Percentiles rank a stretch among this genome's conserved stretches.
These are phyloP conservation scores for Nesometra sesokonis DNA, from an alignment of 35 echinoderm and acorn worm genomes.

Conservation along the genomic window DNA sequence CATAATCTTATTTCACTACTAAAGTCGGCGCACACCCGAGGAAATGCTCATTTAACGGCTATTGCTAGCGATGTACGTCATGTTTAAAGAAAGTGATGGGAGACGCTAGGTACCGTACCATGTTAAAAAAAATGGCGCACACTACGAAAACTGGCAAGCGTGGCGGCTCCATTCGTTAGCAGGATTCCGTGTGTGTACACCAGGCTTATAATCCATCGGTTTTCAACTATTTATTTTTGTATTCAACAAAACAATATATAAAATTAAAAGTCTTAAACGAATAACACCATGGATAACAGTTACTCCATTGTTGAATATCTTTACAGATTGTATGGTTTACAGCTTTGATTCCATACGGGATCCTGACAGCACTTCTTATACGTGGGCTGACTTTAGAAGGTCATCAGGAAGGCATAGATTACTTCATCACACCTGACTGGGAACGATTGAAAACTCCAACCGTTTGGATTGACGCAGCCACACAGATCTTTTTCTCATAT, in stretches of 20 bases:
- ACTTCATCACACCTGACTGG: slow-evolving; percentile 62
- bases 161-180: not conserved
- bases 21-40: too few species aligned
- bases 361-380: slow-evolving; percentile 47
- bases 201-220: not conserved
- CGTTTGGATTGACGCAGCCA: slow-evolving; percentile 84
- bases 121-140: too few species aligned
- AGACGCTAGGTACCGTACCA: too few species aligned
- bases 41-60: too few species aligned
- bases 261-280: not conserved
- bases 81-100: too few species aligned
- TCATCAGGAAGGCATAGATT: slow-evolving; percentile 46
- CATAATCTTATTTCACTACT: too few species aligned
- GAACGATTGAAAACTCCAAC: slow-evolving; percentile 44
- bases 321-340: slow-evolving; percentile 76
- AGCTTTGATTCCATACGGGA: slow-evolving; percentile 61
- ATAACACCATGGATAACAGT: not conserved
- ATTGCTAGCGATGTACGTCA: too few species aligned
- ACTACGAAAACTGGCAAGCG: too few species aligned
- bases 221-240: not conserved
- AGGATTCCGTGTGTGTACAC: not conserved
- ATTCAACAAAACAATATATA: not conserved
- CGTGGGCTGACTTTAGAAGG: slow-evolving; percentile 56
- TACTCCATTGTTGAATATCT: not conserved
- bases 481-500: slow-evolving; percentile 89